Conservation (phyloP, 2,113 vertebrate species). For the Clarias batrachus region DNA sequence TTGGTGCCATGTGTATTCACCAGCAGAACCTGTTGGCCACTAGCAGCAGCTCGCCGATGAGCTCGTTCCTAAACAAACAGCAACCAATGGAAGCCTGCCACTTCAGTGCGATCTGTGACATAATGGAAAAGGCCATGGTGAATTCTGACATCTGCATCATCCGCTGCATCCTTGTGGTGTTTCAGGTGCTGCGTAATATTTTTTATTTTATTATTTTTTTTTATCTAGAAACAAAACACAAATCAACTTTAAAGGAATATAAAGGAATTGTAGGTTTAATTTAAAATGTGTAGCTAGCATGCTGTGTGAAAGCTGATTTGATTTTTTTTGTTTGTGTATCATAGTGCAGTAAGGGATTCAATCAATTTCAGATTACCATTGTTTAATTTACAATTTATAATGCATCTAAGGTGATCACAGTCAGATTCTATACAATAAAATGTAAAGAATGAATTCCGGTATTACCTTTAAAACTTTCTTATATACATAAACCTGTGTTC, state of each 20-base stretch:
- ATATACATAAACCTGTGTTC: background rate
- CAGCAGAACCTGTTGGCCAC: conserved; percentile 92
- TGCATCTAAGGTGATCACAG: background rate
- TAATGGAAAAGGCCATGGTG: conserved; percentile 99
- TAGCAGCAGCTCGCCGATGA: conserved; percentile 83
- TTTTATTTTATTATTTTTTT: background rate
- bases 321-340: background rate
- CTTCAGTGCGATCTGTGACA: conserved; percentile 95
- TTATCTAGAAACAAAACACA: background rate
- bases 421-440: background rate
- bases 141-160: conserved; percentile 93
- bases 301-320: background rate
- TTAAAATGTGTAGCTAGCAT: background rate
- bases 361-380: background rate
- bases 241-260: background rate
- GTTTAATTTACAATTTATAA: background rate
- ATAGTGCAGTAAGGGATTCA: background rate
- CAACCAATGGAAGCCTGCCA: conserved; percentile 94
- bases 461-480: background rate
- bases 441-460: background rate
- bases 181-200: conserved; percentile 79
- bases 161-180: conserved; percentile 94
- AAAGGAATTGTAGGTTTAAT: background rate
- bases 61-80: conserved; percentile 88
- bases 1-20: conserved; percentile 98